Evolutionary conservation across 2,113 vertebrate species (phyloP).

Genomic region (Formicarius rufipectus): DNA sequence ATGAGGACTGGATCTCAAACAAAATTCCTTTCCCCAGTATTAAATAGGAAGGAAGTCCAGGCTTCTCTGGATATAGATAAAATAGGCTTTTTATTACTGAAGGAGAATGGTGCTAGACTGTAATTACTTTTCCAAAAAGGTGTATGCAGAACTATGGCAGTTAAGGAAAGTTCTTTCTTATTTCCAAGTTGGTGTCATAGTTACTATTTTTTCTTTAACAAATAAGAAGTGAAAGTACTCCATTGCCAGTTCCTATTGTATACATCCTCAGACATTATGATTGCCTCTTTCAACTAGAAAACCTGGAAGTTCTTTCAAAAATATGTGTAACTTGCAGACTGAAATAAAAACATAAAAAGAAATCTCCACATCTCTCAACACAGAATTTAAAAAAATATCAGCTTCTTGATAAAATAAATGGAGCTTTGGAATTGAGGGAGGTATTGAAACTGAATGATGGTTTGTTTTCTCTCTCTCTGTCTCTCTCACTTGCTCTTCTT

Average conservation of each 20-base stretch:
- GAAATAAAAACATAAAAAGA: slow-evolving; percentile 2
- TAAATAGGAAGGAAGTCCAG: neutral
- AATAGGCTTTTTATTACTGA: neutral
- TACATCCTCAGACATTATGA: neutral
- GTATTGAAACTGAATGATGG: neutral
- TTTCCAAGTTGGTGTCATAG: neutral
- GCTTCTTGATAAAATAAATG: neutral
- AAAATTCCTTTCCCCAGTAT: neutral
- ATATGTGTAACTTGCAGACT: neutral
- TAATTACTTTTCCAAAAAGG: neutral
- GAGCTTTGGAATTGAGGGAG: neutral
- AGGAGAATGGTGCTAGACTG: neutral
- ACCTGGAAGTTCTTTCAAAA: neutral
- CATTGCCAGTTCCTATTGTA: neutral
- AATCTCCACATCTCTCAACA: neutral
- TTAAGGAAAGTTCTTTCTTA: neutral
- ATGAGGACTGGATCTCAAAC: neutral
- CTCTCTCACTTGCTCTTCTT: neutral
- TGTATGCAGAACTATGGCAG: neutral
- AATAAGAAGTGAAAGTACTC: neutral
- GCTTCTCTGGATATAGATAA: neutral
- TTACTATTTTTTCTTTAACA: neutral
- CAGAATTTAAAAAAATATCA: neutral
- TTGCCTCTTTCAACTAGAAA: neutral
- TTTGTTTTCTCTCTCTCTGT: neutral